Evolutionary conservation across 2,797 vertebrate genomes (phyloP).

Genomic region (Gadopsis marmoratus): DNA sequence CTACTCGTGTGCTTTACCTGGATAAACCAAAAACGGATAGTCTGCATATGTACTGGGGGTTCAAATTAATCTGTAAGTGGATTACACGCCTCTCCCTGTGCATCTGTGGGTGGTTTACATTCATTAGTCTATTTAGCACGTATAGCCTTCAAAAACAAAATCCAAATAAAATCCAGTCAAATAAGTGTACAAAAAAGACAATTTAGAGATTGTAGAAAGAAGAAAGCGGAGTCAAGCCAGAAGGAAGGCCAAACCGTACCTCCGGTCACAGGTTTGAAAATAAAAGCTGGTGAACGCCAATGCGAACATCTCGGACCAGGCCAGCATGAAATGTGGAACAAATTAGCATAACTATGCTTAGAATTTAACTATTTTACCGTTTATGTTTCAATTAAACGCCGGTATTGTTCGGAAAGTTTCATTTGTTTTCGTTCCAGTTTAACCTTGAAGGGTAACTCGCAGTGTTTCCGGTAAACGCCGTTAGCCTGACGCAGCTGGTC

Average conservation of each 20-base stretch:
- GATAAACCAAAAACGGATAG: neutral
- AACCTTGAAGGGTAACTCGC: neutral
- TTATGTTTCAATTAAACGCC: accelerated
- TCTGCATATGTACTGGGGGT: neutral
- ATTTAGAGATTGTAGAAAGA: neutral
- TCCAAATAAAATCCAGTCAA: neutral
- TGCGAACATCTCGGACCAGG: no score
- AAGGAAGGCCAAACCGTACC: accelerated
- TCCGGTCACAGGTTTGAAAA: conserved; percentile 6
- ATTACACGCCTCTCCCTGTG: neutral
- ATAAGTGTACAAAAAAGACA: neutral
- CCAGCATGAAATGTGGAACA: accelerated
- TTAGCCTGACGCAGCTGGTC: neutral
- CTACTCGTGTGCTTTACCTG: conserved; percentile 2
- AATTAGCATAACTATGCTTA: accelerated
- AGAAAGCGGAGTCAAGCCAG: accelerated
- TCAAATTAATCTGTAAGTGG: neutral
- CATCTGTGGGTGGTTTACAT: no score
- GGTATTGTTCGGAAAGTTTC: accelerated
- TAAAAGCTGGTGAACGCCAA: neutral
- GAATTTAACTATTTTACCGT: accelerated
- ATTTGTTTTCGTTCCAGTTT: accelerated
- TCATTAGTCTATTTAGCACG: neutral
- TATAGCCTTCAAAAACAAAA: no score
- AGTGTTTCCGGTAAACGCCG: neutral